A percentile compares a stretch with the other conserved stretches of the same genome.
phyloP scores from a whole-genome alignment of 1,140 invertebrate species.

The Matsumurasca onukii region DNA sequence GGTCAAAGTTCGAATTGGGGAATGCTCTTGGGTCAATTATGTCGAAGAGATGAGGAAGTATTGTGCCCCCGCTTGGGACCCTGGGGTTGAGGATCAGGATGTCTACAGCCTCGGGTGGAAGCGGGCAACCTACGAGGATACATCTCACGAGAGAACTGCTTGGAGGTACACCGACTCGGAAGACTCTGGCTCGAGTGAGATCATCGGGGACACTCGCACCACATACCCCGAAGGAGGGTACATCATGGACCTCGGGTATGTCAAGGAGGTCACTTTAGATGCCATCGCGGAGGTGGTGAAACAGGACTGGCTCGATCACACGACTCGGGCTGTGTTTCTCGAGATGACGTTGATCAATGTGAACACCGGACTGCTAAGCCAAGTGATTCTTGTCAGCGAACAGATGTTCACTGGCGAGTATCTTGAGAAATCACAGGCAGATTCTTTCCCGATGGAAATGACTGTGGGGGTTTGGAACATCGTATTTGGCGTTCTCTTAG shows the following conservation, averaged over 20 bases:
- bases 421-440: background rate
- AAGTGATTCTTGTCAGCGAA: background rate
- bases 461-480: background rate
- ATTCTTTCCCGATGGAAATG: background rate
- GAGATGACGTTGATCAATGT: slow-evolving; percentile 9
- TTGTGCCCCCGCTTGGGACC: background rate
- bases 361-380: background rate
- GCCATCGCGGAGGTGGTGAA: background rate
- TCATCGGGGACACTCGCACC: background rate
- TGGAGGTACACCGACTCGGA: slow-evolving; percentile 4
- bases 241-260: background rate
- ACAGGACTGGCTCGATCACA: background rate
- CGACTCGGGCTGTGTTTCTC: background rate
- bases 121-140: background rate
- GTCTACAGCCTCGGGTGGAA: background rate
- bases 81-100: background rate
- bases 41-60: background rate
- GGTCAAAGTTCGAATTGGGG: background rate
- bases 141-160: background rate
- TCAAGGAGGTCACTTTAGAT: background rate
- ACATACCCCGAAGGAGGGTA: slow-evolving; percentile 1
- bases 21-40: background rate
- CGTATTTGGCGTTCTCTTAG: background rate
- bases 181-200: background rate
- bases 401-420: background rate